phyloP scores from a whole-genome alignment of 1,140 invertebrate genomes.

The Zeugodacus cucurbitae region DNA sequence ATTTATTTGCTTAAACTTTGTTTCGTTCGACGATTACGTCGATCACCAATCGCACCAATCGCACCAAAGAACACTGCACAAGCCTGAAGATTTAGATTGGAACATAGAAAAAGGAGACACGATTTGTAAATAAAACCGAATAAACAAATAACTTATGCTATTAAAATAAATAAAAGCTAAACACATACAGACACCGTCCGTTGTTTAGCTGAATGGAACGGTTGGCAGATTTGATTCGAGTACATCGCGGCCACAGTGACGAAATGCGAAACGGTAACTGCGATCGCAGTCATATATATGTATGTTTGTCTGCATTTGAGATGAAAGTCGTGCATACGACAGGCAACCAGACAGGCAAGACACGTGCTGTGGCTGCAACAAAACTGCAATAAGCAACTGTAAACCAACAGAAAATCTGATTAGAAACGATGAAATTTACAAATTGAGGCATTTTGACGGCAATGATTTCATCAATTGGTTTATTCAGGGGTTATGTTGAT shows the following conservation, averaged over 20 bases:
- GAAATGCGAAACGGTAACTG: constrained; percentile 12
- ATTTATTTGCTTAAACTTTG: neutral
- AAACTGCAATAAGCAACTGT: neutral
- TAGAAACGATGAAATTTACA: neutral
- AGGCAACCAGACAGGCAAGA: neutral
- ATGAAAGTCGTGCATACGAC: neutral
- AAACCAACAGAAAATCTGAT: neutral
- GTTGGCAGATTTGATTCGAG: neutral
- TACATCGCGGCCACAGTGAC: neutral
- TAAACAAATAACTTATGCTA: constrained; percentile 38
- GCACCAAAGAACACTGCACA: neutral
- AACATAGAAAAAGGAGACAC: neutral
- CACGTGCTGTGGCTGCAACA: neutral
- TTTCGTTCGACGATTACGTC: neutral
- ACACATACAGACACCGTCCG: neutral
- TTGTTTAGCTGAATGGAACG: neutral
- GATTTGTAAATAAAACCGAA: constrained; percentile 24
- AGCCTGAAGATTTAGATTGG: neutral
- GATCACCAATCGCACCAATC: neutral
- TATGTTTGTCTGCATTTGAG: neutral
- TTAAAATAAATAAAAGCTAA: constrained; percentile 21
- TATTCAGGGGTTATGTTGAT: too few species aligned
- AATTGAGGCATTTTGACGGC: constrained; percentile 3
- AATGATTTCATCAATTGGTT: neutral
- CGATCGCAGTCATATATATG: neutral